Conservation (phyloP, 2,113 vertebrate genomes). For the Rostratula benghalensis region DNA sequence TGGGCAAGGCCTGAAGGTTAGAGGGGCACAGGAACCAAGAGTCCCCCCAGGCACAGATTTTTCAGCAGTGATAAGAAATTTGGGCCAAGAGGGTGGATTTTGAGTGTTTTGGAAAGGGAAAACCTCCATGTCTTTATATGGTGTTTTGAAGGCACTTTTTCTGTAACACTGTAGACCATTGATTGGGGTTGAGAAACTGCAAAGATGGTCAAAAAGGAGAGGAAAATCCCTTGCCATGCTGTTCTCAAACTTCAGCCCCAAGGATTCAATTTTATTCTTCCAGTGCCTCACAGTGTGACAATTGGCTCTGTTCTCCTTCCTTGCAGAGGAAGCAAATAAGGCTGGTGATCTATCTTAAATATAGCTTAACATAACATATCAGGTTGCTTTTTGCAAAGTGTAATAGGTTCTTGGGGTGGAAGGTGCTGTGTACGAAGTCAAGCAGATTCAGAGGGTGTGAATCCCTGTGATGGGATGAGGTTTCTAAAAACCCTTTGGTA, state of each 20-base stretch:
- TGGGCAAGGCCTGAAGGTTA: not conserved
- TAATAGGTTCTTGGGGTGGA: not conserved
- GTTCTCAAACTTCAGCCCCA: not conserved
- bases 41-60: not conserved
- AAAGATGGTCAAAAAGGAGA: not conserved
- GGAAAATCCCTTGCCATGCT: not conserved
- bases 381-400: not conserved
- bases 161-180: not conserved
- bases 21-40: not conserved
- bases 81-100: not conserved
- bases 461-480: accelerated
- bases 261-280: not conserved
- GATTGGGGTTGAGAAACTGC: not conserved
- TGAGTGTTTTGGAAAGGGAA: not conserved
- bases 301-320: conserved; percentile 5
- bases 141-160: not conserved
- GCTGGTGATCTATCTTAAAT: not conserved
- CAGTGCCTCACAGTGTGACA: not conserved
- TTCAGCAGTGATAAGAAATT: not conserved
- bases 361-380: not conserved
- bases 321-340: conserved; percentile 12
- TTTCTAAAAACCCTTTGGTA: not conserved
- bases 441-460: not conserved
- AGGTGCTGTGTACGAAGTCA: not conserved
- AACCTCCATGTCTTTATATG: accelerated